Conservation (phyloP, 1,140 invertebrate species). For the Tigriopus japonicus region DNA sequence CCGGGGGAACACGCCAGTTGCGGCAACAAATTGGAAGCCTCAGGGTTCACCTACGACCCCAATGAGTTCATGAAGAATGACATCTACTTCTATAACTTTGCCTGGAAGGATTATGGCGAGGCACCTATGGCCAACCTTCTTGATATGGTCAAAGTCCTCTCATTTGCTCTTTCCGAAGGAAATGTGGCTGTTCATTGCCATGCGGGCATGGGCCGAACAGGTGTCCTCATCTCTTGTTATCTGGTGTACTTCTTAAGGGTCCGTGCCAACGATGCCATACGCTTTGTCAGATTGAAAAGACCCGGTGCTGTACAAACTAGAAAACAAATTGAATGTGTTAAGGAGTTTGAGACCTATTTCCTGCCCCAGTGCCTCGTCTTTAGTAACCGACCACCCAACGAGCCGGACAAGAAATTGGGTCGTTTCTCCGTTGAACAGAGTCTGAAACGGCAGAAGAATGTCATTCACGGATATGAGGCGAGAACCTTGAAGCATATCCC, state of each 20-base stretch:
- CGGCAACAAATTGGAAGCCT: slow-evolving; percentile 42
- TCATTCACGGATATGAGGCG: slow-evolving; percentile 59
- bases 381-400: slow-evolving; percentile 24
- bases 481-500: slow-evolving; percentile 53
- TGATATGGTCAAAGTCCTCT: slow-evolving; percentile 64
- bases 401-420: slow-evolving; percentile 28
- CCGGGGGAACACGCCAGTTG: slow-evolving; percentile 65
- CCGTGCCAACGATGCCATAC: slow-evolving; percentile 54
- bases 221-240: slow-evolving; percentile 67
- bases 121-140: slow-evolving; percentile 48
- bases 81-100: slow-evolving; percentile 71
- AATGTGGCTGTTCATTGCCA: slow-evolving; percentile 76
- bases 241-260: slow-evolving; percentile 56
- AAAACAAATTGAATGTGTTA: slow-evolving; percentile 54
- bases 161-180: slow-evolving; percentile 59
- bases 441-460: slow-evolving; percentile 47
- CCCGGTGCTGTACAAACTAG: slow-evolving; percentile 57
- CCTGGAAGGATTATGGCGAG: slow-evolving; percentile 62
- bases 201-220: slow-evolving; percentile 65
- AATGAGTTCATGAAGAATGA: slow-evolving; percentile 59
- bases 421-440: slow-evolving; percentile 46
- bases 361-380: slow-evolving; percentile 33
- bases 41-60: slow-evolving; percentile 57
- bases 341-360: slow-evolving; percentile 60
- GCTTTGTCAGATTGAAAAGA: slow-evolving; percentile 54